phyloP scores from a whole-genome alignment of 2,888 invertebrate species.

The Cryptocephalus primarius region DNA sequence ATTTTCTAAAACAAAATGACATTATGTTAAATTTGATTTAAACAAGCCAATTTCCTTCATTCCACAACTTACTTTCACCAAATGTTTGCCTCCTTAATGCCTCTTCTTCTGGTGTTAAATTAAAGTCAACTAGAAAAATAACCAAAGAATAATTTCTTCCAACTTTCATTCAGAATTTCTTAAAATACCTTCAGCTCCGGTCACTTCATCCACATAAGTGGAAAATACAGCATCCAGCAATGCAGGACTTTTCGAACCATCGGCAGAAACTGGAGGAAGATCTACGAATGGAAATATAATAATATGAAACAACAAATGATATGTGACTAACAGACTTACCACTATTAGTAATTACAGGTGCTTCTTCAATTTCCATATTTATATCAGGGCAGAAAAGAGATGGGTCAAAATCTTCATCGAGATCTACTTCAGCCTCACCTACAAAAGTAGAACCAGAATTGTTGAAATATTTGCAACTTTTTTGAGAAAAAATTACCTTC shows the following conservation, averaged over 20 bases:
- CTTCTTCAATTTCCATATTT: slow-evolving; percentile 32
- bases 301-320: too few species aligned
- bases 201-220: slow-evolving; percentile 27
- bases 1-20: slow-evolving; percentile 16
- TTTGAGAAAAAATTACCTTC: too few species aligned
- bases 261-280: slow-evolving; percentile 4
- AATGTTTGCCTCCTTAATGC: slow-evolving; percentile 19
- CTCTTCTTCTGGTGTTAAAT: slow-evolving; percentile 24
- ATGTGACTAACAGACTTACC: slow-evolving; percentile 6
- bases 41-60: neutral
- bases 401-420: slow-evolving; percentile 23
- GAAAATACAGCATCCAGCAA: slow-evolving; percentile 24
- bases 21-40: neutral
- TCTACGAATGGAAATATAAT: neutral
- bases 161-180: neutral
- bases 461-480: too few species aligned
- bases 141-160: neutral
- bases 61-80: slow-evolving; percentile 18
- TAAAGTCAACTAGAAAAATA: slow-evolving; percentile 22
- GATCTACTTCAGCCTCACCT: slow-evolving; percentile 6
- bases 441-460: too few species aligned
- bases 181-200: slow-evolving; percentile 25
- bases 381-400: slow-evolving; percentile 32
- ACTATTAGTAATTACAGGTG: slow-evolving; percentile 20
- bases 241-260: slow-evolving; percentile 18